Evolutionary conservation across 2,113 vertebrate species (phyloP).

Genomic region (Hemichromis elongatus): DNA sequence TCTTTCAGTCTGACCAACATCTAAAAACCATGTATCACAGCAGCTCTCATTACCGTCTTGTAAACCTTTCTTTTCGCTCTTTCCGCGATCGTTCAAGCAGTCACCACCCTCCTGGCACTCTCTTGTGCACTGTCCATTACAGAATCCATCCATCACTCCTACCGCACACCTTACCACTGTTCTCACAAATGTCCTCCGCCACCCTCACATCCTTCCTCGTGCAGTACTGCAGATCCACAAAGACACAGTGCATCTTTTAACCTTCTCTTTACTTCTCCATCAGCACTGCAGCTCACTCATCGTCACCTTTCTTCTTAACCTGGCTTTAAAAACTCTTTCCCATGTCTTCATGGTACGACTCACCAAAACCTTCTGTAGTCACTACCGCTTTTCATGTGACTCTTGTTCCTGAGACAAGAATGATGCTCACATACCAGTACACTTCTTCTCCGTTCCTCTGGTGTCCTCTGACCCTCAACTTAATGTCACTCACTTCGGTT

Average conservation of each 20-base stretch:
- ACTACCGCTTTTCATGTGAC: not conserved
- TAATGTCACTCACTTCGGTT: fast-evolving
- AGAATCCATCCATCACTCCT: not conserved
- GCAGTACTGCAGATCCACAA: not conserved
- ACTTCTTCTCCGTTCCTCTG: not conserved
- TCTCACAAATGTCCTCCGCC: not conserved
- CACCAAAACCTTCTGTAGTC: not conserved
- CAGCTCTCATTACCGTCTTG: fast-evolving
- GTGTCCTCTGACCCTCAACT: not conserved
- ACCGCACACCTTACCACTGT: not conserved
- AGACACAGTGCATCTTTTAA: not conserved
- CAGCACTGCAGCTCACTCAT: not conserved
- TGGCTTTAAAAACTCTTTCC: not conserved
- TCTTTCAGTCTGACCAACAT: not conserved
- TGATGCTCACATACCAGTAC: fast-evolving
- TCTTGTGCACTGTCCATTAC: not conserved
- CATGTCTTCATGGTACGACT: not conserved
- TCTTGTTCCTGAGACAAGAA: not conserved
- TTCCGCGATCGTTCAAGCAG: not conserved
- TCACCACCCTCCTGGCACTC: not conserved
- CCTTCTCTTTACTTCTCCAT: not conserved
- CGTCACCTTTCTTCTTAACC: not conserved
- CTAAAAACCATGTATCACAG: not conserved
- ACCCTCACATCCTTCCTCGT: no score
- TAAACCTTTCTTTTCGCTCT: no score